Evolutionary conservation across 2,797 vertebrate genomes (phyloP).

Genomic region (Periophthalmus magnuspinnatus): DNA sequence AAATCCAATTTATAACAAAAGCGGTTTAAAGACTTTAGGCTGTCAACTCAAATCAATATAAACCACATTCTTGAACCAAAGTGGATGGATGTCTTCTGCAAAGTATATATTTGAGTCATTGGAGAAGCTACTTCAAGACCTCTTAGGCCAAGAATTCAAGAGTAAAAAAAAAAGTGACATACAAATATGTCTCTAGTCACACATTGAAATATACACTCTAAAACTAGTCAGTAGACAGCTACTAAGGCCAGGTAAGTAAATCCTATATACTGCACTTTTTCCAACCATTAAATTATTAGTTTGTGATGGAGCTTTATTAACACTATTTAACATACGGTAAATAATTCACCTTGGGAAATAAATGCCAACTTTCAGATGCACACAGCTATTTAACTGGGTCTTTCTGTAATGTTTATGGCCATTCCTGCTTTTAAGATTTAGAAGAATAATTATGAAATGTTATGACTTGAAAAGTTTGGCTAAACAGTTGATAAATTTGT

Average conservation of each 20-base stretch:
- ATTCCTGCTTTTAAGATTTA: not conserved
- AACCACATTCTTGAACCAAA: constrained; percentile 5
- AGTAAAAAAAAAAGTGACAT: constrained; percentile 15
- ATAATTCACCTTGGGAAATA: not conserved
- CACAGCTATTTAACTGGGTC: not conserved
- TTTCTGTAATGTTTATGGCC: not conserved
- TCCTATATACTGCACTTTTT: not conserved
- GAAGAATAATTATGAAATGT: constrained; percentile 10
- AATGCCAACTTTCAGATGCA: not conserved
- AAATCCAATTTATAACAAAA: constrained; percentile 30
- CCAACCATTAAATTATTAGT: not conserved
- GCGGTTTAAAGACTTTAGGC: constrained; percentile 20
- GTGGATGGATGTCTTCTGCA: not conserved
- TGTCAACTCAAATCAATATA: not conserved
- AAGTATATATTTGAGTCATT: constrained; percentile 10
- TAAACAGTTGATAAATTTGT: constrained; percentile 5
- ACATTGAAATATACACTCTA: constrained; percentile 26
- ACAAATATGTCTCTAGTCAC: constrained; percentile 14
- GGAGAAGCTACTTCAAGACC: constrained; percentile 27
- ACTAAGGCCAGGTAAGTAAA: not conserved
- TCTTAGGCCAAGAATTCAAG: constrained; percentile 12
- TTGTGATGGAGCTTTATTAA: not conserved
- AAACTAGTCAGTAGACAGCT: constrained; percentile 19
- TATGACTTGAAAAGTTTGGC: constrained; percentile 9
- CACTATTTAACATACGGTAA: not conserved